Evolutionary conservation across 2,797 vertebrate genomes (phyloP).

Genomic region (Aeoliscus strigatus): DNA sequence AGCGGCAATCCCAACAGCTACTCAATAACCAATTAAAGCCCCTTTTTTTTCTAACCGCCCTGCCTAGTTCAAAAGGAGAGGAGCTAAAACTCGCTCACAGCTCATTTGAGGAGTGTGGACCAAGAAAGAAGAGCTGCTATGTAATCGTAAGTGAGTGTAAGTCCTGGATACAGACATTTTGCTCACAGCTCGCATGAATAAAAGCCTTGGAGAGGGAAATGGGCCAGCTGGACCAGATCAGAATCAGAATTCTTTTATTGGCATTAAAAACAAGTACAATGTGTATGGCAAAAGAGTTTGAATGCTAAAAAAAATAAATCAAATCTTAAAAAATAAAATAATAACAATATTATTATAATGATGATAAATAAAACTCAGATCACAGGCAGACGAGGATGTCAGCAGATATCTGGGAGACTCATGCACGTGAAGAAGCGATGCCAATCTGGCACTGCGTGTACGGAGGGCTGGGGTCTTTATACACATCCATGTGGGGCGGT

Average conservation of each 20-base stretch:
- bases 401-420: no score
- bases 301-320: no score
- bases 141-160: conserved; percentile 23
- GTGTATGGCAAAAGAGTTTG: no score
- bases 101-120: conserved; percentile 42
- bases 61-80: conserved; percentile 39
- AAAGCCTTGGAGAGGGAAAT: neutral
- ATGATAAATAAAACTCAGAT: no score
- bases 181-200: conserved; percentile 7
- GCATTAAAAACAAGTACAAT: conserved; percentile 12
- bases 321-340: no score
- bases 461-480: no score
- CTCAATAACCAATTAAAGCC: conserved; percentile 66
- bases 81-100: conserved; percentile 32
- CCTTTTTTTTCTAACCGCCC: conserved; percentile 48
- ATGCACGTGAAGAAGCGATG: no score
- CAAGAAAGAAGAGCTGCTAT: conserved; percentile 35
- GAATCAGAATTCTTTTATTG: conserved; percentile 14
- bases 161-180: conserved; percentile 24
- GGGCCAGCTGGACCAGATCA: neutral
- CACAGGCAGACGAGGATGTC: no score
- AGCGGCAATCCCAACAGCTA: conserved; percentile 65
- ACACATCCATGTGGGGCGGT: no score
- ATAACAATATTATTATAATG: no score
- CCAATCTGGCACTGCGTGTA: no score